phyloP scores from a whole-genome alignment of 2,888 invertebrate species.

The Druceiella hillmani region DNA sequence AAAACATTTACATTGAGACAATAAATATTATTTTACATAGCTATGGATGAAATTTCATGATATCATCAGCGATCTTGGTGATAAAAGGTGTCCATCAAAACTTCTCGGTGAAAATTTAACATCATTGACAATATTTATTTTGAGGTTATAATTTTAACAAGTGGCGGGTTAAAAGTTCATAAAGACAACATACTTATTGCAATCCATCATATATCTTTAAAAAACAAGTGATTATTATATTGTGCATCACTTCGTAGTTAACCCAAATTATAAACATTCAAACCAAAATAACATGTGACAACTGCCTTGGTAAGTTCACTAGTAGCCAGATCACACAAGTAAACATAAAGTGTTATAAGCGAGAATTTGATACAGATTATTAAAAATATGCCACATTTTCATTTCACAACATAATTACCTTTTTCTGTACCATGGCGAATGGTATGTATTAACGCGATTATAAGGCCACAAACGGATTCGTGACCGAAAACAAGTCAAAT shows the following conservation, averaged over 20 bases:
- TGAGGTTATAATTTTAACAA: conserved; percentile 7
- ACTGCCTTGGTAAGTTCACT: neutral
- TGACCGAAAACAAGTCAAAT: conserved; percentile 43
- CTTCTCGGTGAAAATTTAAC: conserved; percentile 31
- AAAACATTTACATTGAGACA: conserved; percentile 4
- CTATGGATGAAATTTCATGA: neutral
- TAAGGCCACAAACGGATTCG: conserved; percentile 49
- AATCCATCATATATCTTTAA: no score
- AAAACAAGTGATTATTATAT: no score
- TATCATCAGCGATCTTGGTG: conserved; percentile 38
- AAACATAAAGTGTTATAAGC: neutral
- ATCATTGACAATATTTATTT: conserved; percentile 31
- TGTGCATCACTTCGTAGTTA: no score
- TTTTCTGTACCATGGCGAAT: conserved; percentile 53
- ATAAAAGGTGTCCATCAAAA: conserved; percentile 36
- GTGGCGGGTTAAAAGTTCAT: conserved; percentile 33
- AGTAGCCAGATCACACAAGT: neutral
- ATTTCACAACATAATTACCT: conserved; percentile 36
- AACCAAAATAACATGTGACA: neutral
- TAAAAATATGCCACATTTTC: neutral
- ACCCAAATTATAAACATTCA: conserved; percentile 27
- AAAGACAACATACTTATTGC: conserved; percentile 2
- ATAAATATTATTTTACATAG: conserved; percentile 3
- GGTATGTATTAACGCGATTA: conserved; percentile 43
- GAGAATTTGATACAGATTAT: neutral